These are phyloP conservation scores for Leptopilina boulardi DNA, from an alignment of 1,140 invertebrate species.

Conservation along the genomic window DNA sequence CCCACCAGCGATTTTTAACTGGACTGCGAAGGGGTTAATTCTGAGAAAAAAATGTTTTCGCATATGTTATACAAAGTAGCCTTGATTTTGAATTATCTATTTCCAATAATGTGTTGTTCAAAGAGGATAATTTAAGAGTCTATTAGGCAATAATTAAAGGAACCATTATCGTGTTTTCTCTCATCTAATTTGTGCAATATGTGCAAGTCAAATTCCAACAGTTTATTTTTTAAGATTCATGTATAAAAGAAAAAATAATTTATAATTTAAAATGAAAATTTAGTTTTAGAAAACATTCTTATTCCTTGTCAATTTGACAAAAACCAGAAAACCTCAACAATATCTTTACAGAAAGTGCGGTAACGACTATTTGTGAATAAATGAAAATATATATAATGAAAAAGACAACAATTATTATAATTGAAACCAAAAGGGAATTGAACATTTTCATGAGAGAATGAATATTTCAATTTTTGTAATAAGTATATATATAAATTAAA, in stretches of 20 bases:
- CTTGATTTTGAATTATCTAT: constrained; percentile 51
- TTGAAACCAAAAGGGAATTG: neutral
- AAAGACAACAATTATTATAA: neutral
- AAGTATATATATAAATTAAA: no score
- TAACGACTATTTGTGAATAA: neutral
- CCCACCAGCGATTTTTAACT: no score
- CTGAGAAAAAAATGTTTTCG: no score
- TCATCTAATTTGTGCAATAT: constrained; percentile 56
- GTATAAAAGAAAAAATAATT: neutral
- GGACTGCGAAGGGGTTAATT: no score
- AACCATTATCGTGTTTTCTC: constrained; percentile 55
- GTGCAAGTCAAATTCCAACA: constrained; percentile 45
- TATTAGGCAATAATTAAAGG: constrained; percentile 59
- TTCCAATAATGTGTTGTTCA: constrained; percentile 54
- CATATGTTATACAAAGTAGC: constrained; percentile 57
- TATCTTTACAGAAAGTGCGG: neutral
- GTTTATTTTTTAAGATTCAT: neutral
- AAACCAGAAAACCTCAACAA: neutral
- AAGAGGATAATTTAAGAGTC: constrained; percentile 46
- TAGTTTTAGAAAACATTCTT: constrained; percentile 47
- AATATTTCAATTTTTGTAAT: neutral
- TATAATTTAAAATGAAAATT: neutral
- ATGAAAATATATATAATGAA: neutral
- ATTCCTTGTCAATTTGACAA: constrained; percentile 1
- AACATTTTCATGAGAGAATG: neutral